Evolutionary conservation across 2,797 vertebrate species (phyloP).

Genomic region (Cossypha niveicapilla): DNA sequence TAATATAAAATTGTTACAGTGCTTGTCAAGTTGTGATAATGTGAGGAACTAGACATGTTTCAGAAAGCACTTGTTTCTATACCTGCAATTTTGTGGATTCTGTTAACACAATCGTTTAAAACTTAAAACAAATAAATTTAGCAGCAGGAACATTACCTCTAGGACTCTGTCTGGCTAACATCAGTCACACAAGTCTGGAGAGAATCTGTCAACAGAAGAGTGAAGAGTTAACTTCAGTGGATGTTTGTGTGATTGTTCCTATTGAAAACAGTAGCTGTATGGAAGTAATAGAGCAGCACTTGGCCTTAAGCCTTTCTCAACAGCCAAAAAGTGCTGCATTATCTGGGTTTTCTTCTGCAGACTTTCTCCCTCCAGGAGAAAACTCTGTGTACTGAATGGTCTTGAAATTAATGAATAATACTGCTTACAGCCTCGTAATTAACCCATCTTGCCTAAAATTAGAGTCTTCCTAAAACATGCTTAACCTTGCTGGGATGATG

Average conservation of each 20-base stretch:
- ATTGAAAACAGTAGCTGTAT: neutral
- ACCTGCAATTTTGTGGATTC: neutral
- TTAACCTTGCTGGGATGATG: neutral
- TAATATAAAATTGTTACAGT: neutral
- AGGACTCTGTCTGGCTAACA: neutral
- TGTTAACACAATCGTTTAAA: neutral
- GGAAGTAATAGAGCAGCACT: neutral
- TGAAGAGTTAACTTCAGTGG: neutral
- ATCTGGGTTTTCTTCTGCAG: neutral
- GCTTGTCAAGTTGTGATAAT: neutral
- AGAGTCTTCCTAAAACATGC: neutral
- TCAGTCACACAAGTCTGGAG: neutral
- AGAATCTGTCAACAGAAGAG: neutral
- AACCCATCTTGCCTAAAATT: neutral
- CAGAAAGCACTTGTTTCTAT: neutral
- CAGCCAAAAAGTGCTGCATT: neutral
- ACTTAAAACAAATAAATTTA: neutral
- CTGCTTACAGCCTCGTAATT: neutral
- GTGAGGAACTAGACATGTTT: neutral
- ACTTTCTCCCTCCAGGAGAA: conserved; percentile 9
- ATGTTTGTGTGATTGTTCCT: neutral
- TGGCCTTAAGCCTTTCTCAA: conserved; percentile 10
- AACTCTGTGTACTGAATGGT: neutral
- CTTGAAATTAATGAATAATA: neutral
- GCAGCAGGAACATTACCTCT: neutral